These are phyloP conservation scores for Tachuris rubrigastra DNA, from an alignment of 2,113 vertebrate species.

Conservation along the genomic window DNA sequence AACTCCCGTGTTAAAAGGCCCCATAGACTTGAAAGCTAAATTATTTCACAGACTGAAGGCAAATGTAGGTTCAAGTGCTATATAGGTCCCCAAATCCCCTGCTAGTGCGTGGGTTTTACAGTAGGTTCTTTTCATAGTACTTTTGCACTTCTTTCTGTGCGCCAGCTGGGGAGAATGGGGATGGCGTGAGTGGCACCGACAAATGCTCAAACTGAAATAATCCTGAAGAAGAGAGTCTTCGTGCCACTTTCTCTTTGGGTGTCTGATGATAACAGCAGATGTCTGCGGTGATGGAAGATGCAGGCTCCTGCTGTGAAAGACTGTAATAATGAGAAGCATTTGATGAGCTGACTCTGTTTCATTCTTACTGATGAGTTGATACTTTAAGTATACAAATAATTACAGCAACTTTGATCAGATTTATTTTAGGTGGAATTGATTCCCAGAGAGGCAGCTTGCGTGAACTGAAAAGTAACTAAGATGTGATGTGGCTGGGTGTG, in stretches of 20 bases:
- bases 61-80: not conserved
- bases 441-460: not conserved
- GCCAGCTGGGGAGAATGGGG: slow-evolving; percentile 1
- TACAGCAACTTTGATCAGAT: slow-evolving; percentile 32
- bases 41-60: not conserved
- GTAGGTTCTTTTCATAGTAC: not conserved
- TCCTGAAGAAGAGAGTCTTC: not conserved
- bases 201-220: slow-evolving; percentile 19
- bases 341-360: slow-evolving; percentile 39
- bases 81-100: not conserved
- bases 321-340: slow-evolving; percentile 26
- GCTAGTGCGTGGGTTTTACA: not conserved
- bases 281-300: slow-evolving; percentile 25
- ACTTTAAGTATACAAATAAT: slow-evolving; percentile 49
- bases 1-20: not conserved
- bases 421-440: slow-evolving; percentile 42
- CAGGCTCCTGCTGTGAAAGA: slow-evolving; percentile 32
- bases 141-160: not conserved
- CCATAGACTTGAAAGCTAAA: not conserved
- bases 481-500: not conserved
- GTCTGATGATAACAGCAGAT: slow-evolving; percentile 35
- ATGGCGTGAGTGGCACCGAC: not conserved
- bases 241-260: not conserved
- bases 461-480: slow-evolving; percentile 28
- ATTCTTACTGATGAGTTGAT: slow-evolving; percentile 44